These are phyloP conservation scores for Thunnus maccoyii DNA, from an alignment of 2,113 vertebrate genomes.

Conservation along the genomic window DNA sequence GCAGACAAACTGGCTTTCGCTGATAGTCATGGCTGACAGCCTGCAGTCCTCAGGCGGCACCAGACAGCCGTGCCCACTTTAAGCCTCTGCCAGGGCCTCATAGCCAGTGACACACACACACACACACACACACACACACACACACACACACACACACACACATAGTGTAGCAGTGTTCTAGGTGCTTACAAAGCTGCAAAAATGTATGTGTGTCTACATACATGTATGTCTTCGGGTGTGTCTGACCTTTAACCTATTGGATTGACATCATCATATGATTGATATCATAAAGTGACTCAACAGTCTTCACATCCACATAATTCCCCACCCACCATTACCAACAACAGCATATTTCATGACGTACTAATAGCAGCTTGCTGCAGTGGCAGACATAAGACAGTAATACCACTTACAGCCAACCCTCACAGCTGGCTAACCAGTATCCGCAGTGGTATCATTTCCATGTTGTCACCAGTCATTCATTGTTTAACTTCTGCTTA, in stretches of 20 bases:
- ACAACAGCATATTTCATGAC: conserved; percentile 39
- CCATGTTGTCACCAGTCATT: conserved; percentile 74
- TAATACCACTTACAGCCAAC: conserved; percentile 35
- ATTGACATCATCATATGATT: not conserved
- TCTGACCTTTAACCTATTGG: conserved; percentile 11
- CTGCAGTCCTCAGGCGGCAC: conserved; percentile 23
- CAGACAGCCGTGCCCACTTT: conserved; percentile 30
- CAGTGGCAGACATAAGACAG: conserved; percentile 40
- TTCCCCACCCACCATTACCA: conserved; percentile 4
- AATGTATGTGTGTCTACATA: not conserved
- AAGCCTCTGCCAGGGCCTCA: conserved; percentile 16
- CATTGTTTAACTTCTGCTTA: conserved; percentile 66
- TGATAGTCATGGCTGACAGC: conserved; percentile 30
- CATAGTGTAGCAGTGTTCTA: not conserved
- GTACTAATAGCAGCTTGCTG: conserved; percentile 44
- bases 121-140: not conserved
- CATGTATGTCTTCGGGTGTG: not conserved
- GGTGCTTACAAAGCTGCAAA: not conserved
- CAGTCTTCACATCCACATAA: conserved; percentile 1
- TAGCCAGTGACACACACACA: not conserved
- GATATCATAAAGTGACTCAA: conserved; percentile 8
- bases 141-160: not conserved
- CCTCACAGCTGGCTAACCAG: conserved; percentile 66
- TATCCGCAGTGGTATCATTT: conserved; percentile 60
- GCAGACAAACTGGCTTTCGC: conserved; percentile 15